Conservation (phyloP, 1,140 invertebrate genomes). For the Ostrea denselamellosa region DNA sequence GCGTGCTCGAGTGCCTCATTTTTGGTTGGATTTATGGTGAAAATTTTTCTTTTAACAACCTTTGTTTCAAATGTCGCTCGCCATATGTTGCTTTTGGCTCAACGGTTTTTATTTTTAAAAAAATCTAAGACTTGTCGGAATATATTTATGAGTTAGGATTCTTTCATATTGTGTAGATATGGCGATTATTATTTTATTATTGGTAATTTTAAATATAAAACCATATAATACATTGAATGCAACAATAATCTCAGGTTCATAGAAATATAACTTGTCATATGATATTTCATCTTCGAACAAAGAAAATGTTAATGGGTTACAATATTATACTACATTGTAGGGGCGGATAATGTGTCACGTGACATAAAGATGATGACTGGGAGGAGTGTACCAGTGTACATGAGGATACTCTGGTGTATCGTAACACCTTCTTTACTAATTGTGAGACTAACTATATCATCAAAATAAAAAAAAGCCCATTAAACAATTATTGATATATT, state of each 20-base stretch:
- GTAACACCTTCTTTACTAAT: slow-evolving; percentile 51
- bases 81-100: not conserved
- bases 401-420: slow-evolving; percentile 55
- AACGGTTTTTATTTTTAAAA: not conserved
- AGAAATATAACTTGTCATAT: not conserved
- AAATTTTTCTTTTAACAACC: not conserved
- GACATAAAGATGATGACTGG: slow-evolving; percentile 61
- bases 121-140: too few relatives aligned
- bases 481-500: too few relatives aligned
- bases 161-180: too few relatives aligned
- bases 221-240: too few relatives aligned
- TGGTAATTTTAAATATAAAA: too few relatives aligned
- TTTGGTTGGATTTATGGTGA: slow-evolving; percentile 56
- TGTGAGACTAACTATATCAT: slow-evolving; percentile 44
- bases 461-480: too few relatives aligned
- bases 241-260: not conserved
- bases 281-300: not conserved
- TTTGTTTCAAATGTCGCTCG: not conserved
- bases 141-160: too few relatives aligned
- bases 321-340: slow-evolving; percentile 41
- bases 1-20: slow-evolving; percentile 46
- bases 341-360: slow-evolving; percentile 52
- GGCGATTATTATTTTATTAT: too few relatives aligned
- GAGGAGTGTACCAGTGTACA: slow-evolving; percentile 47
- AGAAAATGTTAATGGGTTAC: too few relatives aligned